Evolutionary conservation across 1,140 invertebrate genomes (phyloP), one percentile per base, ranked within the genome.

Genomic region (Drosophila leontia): DNA sequence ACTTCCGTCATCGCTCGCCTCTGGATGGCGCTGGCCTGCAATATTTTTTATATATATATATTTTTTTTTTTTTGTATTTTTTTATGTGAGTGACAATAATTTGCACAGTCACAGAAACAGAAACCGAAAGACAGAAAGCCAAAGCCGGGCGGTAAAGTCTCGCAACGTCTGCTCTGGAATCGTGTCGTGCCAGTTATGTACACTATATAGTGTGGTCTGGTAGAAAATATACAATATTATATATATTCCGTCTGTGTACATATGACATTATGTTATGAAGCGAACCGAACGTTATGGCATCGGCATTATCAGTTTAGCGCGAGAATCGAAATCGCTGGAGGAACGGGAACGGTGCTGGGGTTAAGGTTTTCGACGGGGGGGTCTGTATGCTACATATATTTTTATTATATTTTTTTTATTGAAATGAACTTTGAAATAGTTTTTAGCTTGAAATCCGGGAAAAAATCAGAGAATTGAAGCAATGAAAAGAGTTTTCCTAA

Each of bases 1-100:
- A 91, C 88, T 91, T 91, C 87, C 88, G 88, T 81, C 80, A 83
- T 84, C 58, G 78, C 71, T 68, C 70, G 83, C 71, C 82, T 82
- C 78, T 86, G 82, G 63, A 64, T 77, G 74, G 56, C 78, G 70
- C 75, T 84, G 82, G 82, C 75, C 78, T 86, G 83, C 83, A 86
- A 86, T 86, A 86, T 75, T 78, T 79, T 47, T 47, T 26, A 3
- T 47, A 23, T 15, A 6, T 6, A 5, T 39, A 0, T 13, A 19
- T 42, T 3, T n/a, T 11, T 12, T 19, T 45, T 48, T 48, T 48
- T 48, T 48, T 9, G 23, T 26, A 8, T 8, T 53, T 55, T 55
- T 37, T 55, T 79, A 80, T 84, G 76, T 65, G 69, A 72, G 83
- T 80, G 84, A 87, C 84, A 88, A 88, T 88, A 78, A 88, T 88